Evolutionary conservation across 2,113 vertebrate species (phyloP).

Genomic region (Passer montanus): DNA sequence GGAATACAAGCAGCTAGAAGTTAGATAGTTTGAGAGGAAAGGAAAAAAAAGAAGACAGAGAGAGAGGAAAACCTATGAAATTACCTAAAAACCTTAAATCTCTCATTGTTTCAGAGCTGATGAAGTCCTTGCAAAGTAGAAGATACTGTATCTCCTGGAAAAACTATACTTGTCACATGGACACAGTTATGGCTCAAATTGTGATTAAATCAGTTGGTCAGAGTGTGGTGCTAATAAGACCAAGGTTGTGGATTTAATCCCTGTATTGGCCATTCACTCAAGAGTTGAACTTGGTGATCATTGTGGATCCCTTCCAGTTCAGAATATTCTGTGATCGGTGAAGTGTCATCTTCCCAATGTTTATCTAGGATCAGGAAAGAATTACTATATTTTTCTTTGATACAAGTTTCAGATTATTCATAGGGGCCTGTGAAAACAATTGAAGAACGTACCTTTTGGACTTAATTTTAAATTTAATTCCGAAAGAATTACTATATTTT

Average conservation of each 20-base stretch:
- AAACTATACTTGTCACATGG: neutral
- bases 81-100: neutral
- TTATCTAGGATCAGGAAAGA: neutral
- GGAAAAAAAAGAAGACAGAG: neutral
- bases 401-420: neutral
- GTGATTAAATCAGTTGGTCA: neutral
- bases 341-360: neutral
- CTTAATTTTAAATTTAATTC: neutral
- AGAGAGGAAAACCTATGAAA: neutral
- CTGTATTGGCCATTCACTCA: neutral
- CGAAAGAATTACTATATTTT: neutral
- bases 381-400: neutral
- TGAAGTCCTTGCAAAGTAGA: neutral
- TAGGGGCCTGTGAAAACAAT: neutral
- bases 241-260: neutral
- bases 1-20: neutral
- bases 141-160: neutral
- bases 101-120: neutral
- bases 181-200: neutral
- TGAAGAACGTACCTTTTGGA: neutral
- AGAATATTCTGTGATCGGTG: neutral
- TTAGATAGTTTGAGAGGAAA: neutral
- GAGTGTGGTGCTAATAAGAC: neutral
- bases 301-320: neutral
- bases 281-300: neutral